These are phyloP conservation scores for Marisa cornuarietis DNA, from an alignment of 1,140 invertebrate species.

Conservation along the genomic window DNA sequence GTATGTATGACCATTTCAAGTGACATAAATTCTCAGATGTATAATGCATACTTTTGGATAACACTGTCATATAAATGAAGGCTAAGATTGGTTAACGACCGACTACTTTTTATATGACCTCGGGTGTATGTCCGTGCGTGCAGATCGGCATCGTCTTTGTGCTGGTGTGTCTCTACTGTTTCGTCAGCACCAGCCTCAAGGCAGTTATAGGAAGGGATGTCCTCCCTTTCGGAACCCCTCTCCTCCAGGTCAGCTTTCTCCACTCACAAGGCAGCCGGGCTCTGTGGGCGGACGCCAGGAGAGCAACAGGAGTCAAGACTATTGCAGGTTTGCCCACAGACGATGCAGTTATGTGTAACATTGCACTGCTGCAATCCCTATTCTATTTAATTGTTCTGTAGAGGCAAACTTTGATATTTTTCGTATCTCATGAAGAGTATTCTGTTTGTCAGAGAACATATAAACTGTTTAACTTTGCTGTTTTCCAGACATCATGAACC, in stretches of 20 bases:
- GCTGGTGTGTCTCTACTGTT: slow-evolving; percentile 45
- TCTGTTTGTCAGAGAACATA: too few relatives aligned
- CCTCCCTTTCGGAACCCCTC: slow-evolving; percentile 47
- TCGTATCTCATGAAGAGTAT: too few relatives aligned
- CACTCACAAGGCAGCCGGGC: slow-evolving; percentile 38
- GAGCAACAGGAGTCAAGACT: slow-evolving; percentile 44
- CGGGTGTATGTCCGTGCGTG: not conserved
- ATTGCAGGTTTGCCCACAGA: slow-evolving; percentile 40
- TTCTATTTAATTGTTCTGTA: not conserved
- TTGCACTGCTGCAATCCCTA: not conserved
- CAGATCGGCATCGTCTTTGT: slow-evolving; percentile 39
- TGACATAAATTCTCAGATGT: too few relatives aligned
- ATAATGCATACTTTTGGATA: too few relatives aligned
- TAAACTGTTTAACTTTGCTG: not conserved
- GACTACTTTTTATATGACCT: too few relatives aligned
- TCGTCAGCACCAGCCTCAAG: slow-evolving; percentile 39
- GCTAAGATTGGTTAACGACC: too few relatives aligned
- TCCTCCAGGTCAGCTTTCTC: slow-evolving; percentile 47
- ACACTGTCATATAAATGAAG: too few relatives aligned
- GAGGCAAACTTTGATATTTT: not conserved
- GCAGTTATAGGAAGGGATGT: slow-evolving; percentile 38
- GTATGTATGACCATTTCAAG: too few relatives aligned
- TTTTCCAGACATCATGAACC: slow-evolving; percentile 50
- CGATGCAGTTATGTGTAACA: not conserved
- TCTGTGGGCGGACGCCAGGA: slow-evolving; percentile 43